Evolutionary conservation across 1,140 invertebrate genomes (phyloP), one percentile per base, ranked within the genome.

Genomic region (Subanguina moxae): DNA sequence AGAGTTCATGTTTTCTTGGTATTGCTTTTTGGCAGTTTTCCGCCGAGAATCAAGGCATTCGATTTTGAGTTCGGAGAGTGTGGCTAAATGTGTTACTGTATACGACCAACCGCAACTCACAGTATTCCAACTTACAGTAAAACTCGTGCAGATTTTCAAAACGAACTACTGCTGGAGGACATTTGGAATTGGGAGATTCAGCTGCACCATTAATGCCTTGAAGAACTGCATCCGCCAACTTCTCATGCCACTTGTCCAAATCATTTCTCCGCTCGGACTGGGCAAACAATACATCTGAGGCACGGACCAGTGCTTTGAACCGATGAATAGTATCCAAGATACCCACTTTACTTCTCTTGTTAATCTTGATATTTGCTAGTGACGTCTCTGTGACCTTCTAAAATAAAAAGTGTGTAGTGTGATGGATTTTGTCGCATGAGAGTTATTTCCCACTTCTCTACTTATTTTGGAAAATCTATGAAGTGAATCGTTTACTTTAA

Each of bases 91-190:
- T n/a, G n/a, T n/a, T n/a, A n/a, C n/a, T n/a, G n/a, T n/a, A n/a
- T n/a, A n/a, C n/a, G n/a, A n/a, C n/a, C n/a, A 58, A 13, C 11
- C 23, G 23, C 19, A 57, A n/a, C n/a, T 58, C n/a, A 45, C 11
- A 13, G 30, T 13, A 21, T 30, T 58, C n/a, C 64, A 73, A n/a
- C 84, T 84, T 78, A 86, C 85, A 83, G 82, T 92, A 90, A 77
- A 97, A 88, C 81, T 92, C 90, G 87, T 98, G 94, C 83, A 92
- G 97, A 85, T 98, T 98, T 87, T 98, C 91, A 88, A 85, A 72
- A 52, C 70, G 38, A 85, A 92, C 90, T 43, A 97, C 88, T 52
- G 97, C 92, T 86, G 95, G 90, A 59, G 88, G 88, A 17, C 94
- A 94, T 25, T 93, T 96, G 85, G 94, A 94, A 67, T 89, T 88